Percentiles rank a stretch among this genome's conserved stretches.
These are phyloP conservation scores for Zelostemma sp. DNA, from an alignment of 1,140 invertebrate genomes.

Conservation along the genomic window DNA sequence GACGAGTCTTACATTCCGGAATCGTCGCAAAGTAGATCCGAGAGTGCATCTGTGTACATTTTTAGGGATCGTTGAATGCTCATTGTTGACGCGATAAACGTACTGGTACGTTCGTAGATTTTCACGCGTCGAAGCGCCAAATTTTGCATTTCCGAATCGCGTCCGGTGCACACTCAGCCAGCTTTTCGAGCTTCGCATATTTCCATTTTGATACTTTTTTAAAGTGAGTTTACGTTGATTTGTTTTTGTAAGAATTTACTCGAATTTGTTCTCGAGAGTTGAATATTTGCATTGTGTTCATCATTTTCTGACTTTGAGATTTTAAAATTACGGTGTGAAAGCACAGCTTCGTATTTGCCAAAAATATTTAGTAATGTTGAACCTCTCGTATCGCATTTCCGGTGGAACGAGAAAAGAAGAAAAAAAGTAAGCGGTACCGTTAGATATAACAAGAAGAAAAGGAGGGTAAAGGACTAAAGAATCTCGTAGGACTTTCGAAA, in stretches of 20 bases:
- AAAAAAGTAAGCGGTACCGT: not conserved
- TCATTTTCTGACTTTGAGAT: too few species aligned
- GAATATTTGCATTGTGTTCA: too few species aligned
- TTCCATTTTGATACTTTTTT: too few species aligned
- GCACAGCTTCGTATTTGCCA: conserved; percentile 14
- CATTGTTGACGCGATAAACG: conserved; percentile 56
- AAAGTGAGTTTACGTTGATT: too few species aligned
- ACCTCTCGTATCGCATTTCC: not conserved
- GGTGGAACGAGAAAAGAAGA: not conserved
- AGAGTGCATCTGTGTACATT: conserved; percentile 29
- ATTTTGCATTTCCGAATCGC: not conserved
- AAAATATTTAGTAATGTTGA: conserved; percentile 10
- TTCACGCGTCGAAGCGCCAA: conserved; percentile 8
- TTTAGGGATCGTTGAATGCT: conserved; percentile 56
- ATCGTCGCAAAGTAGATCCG: conserved; percentile 30
- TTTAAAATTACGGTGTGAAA: too few species aligned
- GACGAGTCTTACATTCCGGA: conserved; percentile 40
- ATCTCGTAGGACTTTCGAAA: not conserved
- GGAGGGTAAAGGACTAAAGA: not conserved
- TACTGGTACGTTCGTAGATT: conserved; percentile 62
- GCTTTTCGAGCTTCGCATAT: too few species aligned
- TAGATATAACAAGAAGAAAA: conserved; percentile 2
- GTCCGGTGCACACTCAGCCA: too few species aligned
- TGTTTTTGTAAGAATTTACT: too few species aligned
- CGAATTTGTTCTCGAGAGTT: too few species aligned